Percentiles rank a stretch among this genome's conserved stretches.
phyloP scores from a whole-genome alignment of 2,113 vertebrate species.

The Austrofundulus limnaeus region DNA sequence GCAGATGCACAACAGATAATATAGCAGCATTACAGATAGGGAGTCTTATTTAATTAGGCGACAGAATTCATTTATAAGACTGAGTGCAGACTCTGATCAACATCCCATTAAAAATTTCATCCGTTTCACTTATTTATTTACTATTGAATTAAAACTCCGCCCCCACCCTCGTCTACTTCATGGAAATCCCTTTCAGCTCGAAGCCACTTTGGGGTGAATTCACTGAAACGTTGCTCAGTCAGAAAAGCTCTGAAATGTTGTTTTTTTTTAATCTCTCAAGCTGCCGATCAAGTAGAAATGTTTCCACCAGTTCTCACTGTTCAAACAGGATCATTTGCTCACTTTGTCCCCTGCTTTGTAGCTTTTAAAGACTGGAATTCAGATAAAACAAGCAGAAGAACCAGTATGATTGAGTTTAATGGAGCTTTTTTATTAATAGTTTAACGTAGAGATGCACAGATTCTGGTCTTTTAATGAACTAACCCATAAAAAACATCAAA shows the following conservation, averaged over 20 bases:
- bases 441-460: too few species aligned
- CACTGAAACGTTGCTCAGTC: neutral
- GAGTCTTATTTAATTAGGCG: constrained; percentile 40
- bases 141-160: constrained; percentile 4
- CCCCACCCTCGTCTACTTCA: neutral
- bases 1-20: constrained; percentile 34
- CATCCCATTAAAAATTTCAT: constrained; percentile 27
- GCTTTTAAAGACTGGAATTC: too few species aligned
- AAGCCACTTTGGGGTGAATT: neutral
- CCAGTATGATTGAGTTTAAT: too few species aligned
- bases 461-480: too few species aligned
- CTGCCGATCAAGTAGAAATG: neutral
- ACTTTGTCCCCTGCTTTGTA: neutral
- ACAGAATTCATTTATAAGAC: constrained; percentile 14
- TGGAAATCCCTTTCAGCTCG: constrained; percentile 7
- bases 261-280: neutral
- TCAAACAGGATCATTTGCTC: neutral
- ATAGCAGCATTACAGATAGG: neutral
- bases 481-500: too few species aligned
- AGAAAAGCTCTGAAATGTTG: neutral
- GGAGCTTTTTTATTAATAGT: too few species aligned
- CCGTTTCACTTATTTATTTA: constrained; percentile 24
- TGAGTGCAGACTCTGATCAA: constrained; percentile 34
- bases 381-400: too few species aligned
- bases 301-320: neutral